Evolutionary conservation across 2,888 invertebrate species (phyloP), one percentile per base, ranked within the genome.

Genomic region (Drosophila subsilvestris): DNA sequence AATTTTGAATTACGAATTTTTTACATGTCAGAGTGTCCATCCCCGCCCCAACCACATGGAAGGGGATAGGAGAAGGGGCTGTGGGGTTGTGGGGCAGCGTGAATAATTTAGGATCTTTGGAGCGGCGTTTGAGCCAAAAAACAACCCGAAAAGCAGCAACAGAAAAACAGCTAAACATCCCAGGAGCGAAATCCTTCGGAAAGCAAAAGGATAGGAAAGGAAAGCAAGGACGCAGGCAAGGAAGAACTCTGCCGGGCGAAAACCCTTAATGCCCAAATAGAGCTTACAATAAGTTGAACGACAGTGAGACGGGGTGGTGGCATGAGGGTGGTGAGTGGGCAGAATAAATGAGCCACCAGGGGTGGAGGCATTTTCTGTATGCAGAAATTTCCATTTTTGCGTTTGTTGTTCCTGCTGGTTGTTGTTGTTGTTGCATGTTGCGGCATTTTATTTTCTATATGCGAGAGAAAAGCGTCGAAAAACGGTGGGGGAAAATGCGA

Each of bases 1-100:
- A 86, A 86, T 86, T 86, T 86, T 89, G 88, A 87, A 86, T 85
- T 87, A 87, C 89, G 86, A 85, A 88, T 75, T 75, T 80, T 83
- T 85, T 73, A 62, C 85, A 81, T 81, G 89, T 86, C 79, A 78
- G 80, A 70, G 20, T 18, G 9, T 12, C 22, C 74, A n/a, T n/a
- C n/a, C 63, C 61, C 32, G 62, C 65, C 14, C 22, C 10, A 0
- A 0, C 37, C 70, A 57, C 7, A 14, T 20, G 32, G 1, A 8
- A n/a, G 25, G 25, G n/a, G 42, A 25, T 32, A 27, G 59, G 63
- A 42, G 22, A 49, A n/a, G 48, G 45, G 27, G 18, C 22, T 32
- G 42, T 37, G 17, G 20, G 27, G 12, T 1, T 12, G 32, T 14
- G 63, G 49, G 59, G 62, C 32, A 68, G 70, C 84, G 76, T 85